Conservation (phyloP, 2,888 invertebrate species). For the Cosmia trapezina region DNA sequence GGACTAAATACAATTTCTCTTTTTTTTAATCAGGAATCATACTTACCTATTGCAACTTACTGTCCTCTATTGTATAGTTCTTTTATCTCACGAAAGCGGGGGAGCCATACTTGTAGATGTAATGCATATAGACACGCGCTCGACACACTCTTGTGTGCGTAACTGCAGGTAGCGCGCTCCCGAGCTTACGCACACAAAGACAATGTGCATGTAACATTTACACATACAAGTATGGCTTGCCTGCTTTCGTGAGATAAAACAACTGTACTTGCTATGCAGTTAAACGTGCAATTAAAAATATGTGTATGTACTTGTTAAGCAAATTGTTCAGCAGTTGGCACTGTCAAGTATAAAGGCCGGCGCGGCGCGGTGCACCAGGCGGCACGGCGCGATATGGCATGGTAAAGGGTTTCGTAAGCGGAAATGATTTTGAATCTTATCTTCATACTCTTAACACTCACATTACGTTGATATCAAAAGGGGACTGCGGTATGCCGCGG, state of each 20-base stretch:
- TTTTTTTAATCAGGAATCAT: too few relatives aligned
- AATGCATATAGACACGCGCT: too few relatives aligned
- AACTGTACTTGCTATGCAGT: not conserved
- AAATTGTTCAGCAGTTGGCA: too few relatives aligned
- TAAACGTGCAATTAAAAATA: not conserved
- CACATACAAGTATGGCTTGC: too few relatives aligned
- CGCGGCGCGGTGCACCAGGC: not conserved
- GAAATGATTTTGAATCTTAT: not conserved
- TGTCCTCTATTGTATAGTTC: constrained; percentile 1
- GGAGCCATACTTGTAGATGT: too few relatives aligned
- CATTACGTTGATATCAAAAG: not conserved
- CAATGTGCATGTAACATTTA: too few relatives aligned
- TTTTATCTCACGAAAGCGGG: too few relatives aligned
- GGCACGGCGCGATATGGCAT: not conserved
- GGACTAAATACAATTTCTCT: too few relatives aligned
- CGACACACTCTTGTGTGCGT: too few relatives aligned
- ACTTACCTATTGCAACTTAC: not conserved
- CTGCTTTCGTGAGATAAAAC: too few relatives aligned
- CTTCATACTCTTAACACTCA: not conserved
- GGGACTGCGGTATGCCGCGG: not conserved
- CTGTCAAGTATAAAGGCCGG: not conserved
- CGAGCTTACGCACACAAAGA: too few relatives aligned
- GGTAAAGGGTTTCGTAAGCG: not conserved
- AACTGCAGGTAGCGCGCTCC: too few relatives aligned
- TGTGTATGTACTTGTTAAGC: not conserved